Base-by-base conservation (phyloP, 2,888 invertebrate species). In the Ashinkailepas kermadecensis region DNA sequence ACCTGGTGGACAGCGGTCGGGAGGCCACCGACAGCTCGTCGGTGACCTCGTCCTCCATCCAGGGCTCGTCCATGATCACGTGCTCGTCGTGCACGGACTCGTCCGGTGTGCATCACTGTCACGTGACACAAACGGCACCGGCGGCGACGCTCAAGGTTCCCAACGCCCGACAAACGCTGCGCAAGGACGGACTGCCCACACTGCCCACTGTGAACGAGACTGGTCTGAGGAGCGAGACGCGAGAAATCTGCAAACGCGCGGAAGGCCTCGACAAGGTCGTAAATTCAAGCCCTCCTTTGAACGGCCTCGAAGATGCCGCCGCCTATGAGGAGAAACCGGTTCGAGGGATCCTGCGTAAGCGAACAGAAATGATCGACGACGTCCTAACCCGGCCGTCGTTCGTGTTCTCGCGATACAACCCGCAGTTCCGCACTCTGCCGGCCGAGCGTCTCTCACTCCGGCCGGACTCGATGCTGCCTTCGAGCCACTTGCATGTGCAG, bases 11-110 rank as follows among this genome's bases (percentile, higher is more conserved):
- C 74, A 74, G 74, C 74, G 74, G 74, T 54, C 15, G 54, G 1
- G 74, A 74, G 74, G 74, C 18, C 54, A 74, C 74, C 6, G 74
- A 74, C 74, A 74, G 54, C 18, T 74, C 54, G 74, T 74, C 74
- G 54, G 23, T 74, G 54, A 54, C 15, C 54, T 74, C 74, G 54
- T 74, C 74, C 18, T 74, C 74, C 8, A 1, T 74, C 2, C 65
- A 65, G 23, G 59, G 59, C 59, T 65, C 65, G 12, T 65, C 65
- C 11, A 23, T 23, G 10, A 18, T 23, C 15, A 54, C 74, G 18
- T 74, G 74, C 15, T 54, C 74, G 9, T 74, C 74, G 6, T 74
- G 74, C 54, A 18, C 74, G 13, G 74, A 74, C 54, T 74, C 74
- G 18, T 74, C 74, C 15, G 74, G 74, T 0, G 74, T 74, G 56